Conservation (phyloP, 2,888 invertebrate species). For the Orthosia gothica region DNA sequence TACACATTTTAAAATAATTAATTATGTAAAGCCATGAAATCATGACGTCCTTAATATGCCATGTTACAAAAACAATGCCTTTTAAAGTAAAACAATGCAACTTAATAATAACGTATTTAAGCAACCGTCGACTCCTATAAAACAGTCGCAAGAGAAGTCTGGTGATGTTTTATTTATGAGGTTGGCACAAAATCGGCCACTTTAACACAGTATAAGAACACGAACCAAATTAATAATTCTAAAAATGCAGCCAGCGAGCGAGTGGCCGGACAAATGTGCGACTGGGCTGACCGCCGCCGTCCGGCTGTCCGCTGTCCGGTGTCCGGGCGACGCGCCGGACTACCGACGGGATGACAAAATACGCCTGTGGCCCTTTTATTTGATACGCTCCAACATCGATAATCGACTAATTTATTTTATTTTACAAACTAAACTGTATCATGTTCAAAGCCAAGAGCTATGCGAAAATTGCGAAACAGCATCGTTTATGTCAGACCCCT, state of each 20-base stretch:
- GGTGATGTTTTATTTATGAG: conserved; percentile 89
- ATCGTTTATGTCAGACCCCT: conserved; percentile 13
- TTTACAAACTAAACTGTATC: conserved; percentile 27
- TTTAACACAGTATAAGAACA: conserved; percentile 88
- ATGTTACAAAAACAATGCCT: conserved; percentile 59
- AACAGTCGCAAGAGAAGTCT: conserved; percentile 77
- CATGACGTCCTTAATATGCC: conserved; percentile 42
- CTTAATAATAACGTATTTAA: conserved; percentile 82
- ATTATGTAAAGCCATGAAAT: conserved; percentile 41
- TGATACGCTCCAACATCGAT: conserved; percentile 67
- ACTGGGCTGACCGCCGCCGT: conserved; percentile 68
- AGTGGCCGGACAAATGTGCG: conserved; percentile 81
- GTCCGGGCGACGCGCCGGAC: conserved; percentile 25
- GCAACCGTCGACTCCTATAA: conserved; percentile 78
- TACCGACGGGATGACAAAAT: conserved; percentile 77
- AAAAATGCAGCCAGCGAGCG: conserved; percentile 87
- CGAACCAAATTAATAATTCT: conserved; percentile 89
- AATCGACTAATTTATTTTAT: conserved; percentile 54
- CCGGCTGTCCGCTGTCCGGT: conserved; percentile 30
- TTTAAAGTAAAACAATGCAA: conserved; percentile 75
- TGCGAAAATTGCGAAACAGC: conserved; percentile 22
- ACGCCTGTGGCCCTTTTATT: conserved; percentile 72
- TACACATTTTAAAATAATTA: conserved; percentile 11
- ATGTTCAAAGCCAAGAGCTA: conserved; percentile 5
- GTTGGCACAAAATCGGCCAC: conserved; percentile 85